Evolutionary conservation across 1,140 invertebrate species (phyloP), one percentile per base, ranked within the genome.

Genomic region (Eumeta japonica): DNA sequence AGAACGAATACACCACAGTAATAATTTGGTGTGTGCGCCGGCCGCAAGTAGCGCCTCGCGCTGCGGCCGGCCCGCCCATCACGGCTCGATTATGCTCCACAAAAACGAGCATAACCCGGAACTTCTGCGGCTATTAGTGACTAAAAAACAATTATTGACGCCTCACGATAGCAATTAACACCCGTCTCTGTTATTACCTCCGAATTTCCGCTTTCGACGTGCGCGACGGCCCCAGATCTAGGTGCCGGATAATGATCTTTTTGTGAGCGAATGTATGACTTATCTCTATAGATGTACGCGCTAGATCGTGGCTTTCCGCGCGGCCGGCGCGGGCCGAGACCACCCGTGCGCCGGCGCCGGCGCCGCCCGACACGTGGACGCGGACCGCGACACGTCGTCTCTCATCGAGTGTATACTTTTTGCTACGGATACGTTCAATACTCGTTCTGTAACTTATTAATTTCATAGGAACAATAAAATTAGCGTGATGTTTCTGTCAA

Each of bases 51-150:
- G 53, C 54, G 58, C 52, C 60, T 65, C 58, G 63, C 59, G 62
- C 57, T 58, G 49, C 54, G 53, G 37, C 53, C 57, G 38, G 62
- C 58, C 62, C 62, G 42, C 54, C 66, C 55, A 68, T 67, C 67
- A 65, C 55, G 46, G 19, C 54, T 68, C 63, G 62, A 72, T 72
- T 72, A 62, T 51, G 63, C 52, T 48, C 46, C 39, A 68, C 59
- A 72, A 68, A 72, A 72, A 66, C 62, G 59, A 49, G 53, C 55
- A 56, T 56, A 58, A 58, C 60, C 64, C 67, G 64, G 64, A 68
- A 67, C 61, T 68, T 57, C 49, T 45, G 57, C 59, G 58, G 61
- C 51, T 50, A 54, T 57, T 57, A 58, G 54, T 58, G 44, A 45
- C 54, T 56, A 64, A 68, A 71, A 68, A 66, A 62, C 62, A 57